Base-by-base conservation (phyloP, 2,797 vertebrate species). In the Liasis olivaceus region DNA sequence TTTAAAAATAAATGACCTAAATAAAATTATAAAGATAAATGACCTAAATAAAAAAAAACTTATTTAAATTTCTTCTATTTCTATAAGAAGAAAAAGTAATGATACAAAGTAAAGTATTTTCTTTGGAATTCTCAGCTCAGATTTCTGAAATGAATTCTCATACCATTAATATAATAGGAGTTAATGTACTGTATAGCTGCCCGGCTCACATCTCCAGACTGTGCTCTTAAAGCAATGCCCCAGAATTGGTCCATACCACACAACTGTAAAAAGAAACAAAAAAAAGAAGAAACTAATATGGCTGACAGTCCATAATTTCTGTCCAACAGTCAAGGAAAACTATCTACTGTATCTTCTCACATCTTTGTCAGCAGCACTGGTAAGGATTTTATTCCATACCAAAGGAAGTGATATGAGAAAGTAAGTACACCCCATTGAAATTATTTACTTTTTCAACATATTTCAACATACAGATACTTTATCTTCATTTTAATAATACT, bases 121-220 rank as follows among this genome's bases (percentile, higher is more conserved):
- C 13, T 9, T 64, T 63, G 17, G 86, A 85, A 81, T 24, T 81
- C 58, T 92, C 2, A 93, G 2, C 36, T 62, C 17, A 92, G 20
- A 89, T 93, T 89, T 56, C 8, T 11, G 0, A 93, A 94, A 28
- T 5, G 9, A 90, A 92, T 94, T 91, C 31, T 96, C 98, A 92
- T 95, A 99, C 99, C 99, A 2, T 99, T 99, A 97, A 99, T 99
- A 95, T 99, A 99, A 95, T 99, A 99, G 28, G 99, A 99, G 97
- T 99, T 99, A 98, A 99, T 99, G 97, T 99, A 99, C 96, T 99
- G 99, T 97, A 99, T 99, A 93, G 99, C 99, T 2, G 99, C 99
- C 3, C 99, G 98, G 97, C 99, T 99, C 97, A 99, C 99, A 93
- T 99, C 99, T 77, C 99, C 99, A 42, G 99, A 99, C 90, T 99